Evolutionary conservation across 2,888 invertebrate genomes (phyloP), one percentile per base, ranked within the genome.

Genomic region (Therioaphis trifolii): DNA sequence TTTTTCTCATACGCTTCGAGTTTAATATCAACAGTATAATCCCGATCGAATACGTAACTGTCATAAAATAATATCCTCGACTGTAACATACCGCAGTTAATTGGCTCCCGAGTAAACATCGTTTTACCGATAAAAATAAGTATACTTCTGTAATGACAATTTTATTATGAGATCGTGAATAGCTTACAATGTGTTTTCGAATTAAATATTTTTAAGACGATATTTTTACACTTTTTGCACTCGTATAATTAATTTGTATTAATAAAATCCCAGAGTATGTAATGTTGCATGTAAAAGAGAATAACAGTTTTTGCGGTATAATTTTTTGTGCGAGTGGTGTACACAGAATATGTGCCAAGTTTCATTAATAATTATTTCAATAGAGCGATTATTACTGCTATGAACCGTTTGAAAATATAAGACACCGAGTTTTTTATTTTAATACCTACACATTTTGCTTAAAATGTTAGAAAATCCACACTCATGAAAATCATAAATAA

Each of bases 311-410:
- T 29, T 55, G 7, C 5, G 24, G 24, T 61, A 27, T 46, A 43
- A 46, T 61, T 61, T 76, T 43, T 46, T 40, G 24, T 76, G 27
- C 58, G 61, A 15, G 61, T 61, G 40, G 4, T 7, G 40, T 52
- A 14, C 18, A 74, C n/a, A 58, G 58, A 58, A 76, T 29, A 29
- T 29, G 63, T 76, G 76, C 76, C 76, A 76, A 76, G n/a, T n/a
- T 46, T 61, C 63, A 76, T 46, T 63, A 76, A 63, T 76, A 63
- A 63, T 76, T 76, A 63, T 63, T 63, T 76, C 58, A 63, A 63
- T 76, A 76, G 14, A n/a, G n/a, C 9, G 9, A 63, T 76, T 63
- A 63, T 76, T 29, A 63, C 61, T n/a, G 29, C n/a, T 35, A 76
- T 15, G 29, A 66, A 11, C 66, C 29, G 27, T 66, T 21, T 35